A percentile compares a stretch with the other conserved stretches of the same genome.
Evolutionary conservation across 2,888 invertebrate genomes (phyloP).

Genomic region (Caenorhabditis becei): DNA sequence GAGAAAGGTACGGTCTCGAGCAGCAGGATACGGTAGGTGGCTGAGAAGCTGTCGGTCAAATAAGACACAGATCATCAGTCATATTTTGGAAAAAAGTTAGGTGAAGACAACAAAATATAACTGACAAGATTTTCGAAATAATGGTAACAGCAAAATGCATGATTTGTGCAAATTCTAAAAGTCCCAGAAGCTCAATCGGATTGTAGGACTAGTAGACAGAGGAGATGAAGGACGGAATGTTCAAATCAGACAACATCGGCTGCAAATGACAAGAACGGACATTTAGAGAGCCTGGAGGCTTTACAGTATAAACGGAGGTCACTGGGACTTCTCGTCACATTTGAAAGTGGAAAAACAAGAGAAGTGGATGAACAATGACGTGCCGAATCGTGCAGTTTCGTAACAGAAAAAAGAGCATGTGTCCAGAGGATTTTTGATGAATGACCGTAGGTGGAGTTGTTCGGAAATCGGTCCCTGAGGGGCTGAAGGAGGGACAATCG

Average conservation of each 20-base stretch:
- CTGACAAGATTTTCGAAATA: too few relatives aligned
- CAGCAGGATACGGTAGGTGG: constrained; percentile 3
- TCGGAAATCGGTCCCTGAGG: constrained; percentile 42
- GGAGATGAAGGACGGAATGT: neutral
- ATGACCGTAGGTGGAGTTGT: constrained; percentile 56
- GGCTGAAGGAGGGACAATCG: constrained; percentile 5
- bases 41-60: too few relatives aligned
- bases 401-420: constrained; percentile 27
- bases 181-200: too few relatives aligned
- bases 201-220: neutral
- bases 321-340: too few relatives aligned
- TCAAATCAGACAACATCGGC: neutral
- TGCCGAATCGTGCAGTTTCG: constrained; percentile 9
- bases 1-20: neutral
- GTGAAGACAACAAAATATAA: too few relatives aligned
- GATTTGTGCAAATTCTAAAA: too few relatives aligned
- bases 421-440: constrained; percentile 35
- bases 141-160: too few relatives aligned
- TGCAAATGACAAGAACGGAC: neutral
- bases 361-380: neutral
- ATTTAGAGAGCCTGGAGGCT: too few relatives aligned
- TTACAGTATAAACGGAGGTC: too few relatives aligned
- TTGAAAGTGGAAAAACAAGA: neutral
- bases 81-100: neutral
- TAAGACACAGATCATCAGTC: too few relatives aligned